Evolutionary conservation across 1,140 invertebrate genomes (phyloP).

Genomic region (Reticulitermes speratus): DNA sequence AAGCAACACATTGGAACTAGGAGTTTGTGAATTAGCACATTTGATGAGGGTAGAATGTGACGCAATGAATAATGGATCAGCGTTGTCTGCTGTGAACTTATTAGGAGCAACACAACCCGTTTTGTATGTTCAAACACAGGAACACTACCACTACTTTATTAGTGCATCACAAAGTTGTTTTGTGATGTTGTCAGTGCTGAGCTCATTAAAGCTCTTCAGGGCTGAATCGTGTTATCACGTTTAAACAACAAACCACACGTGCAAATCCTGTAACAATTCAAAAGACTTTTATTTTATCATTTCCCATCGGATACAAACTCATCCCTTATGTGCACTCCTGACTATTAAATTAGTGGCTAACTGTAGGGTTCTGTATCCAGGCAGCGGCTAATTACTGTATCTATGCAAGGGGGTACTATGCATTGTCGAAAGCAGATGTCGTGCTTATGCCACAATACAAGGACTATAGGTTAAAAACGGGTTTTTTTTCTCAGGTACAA

Average conservation of each 20-base stretch:
- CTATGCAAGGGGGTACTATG: too few species aligned
- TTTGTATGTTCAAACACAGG: background rate
- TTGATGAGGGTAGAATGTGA: background rate
- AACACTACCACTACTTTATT: slow-evolving; percentile 16
- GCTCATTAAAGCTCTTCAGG: background rate
- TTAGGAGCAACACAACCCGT: background rate
- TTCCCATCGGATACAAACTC: background rate
- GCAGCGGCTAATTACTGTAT: too few species aligned
- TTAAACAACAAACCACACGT: background rate
- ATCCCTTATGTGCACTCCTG: background rate
- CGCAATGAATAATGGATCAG: slow-evolving; percentile 15
- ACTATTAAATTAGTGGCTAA: too few species aligned
- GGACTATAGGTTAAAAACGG: too few species aligned
- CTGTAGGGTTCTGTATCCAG: too few species aligned
- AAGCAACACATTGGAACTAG: background rate
- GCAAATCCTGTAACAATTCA: background rate
- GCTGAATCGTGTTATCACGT: background rate
- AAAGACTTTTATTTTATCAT: background rate
- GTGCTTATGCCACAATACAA: too few species aligned
- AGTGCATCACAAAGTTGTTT: background rate
- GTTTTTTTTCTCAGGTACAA: too few species aligned
- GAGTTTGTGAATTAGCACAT: slow-evolving; percentile 5
- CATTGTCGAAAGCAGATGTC: too few species aligned
- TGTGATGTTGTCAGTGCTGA: background rate
- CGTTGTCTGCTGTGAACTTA: slow-evolving; percentile 4